A percentile compares a stretch with the other conserved stretches of the same genome.
phyloP scores from a whole-genome alignment of 2,797 vertebrate genomes.

The Sebastes elongatus region DNA sequence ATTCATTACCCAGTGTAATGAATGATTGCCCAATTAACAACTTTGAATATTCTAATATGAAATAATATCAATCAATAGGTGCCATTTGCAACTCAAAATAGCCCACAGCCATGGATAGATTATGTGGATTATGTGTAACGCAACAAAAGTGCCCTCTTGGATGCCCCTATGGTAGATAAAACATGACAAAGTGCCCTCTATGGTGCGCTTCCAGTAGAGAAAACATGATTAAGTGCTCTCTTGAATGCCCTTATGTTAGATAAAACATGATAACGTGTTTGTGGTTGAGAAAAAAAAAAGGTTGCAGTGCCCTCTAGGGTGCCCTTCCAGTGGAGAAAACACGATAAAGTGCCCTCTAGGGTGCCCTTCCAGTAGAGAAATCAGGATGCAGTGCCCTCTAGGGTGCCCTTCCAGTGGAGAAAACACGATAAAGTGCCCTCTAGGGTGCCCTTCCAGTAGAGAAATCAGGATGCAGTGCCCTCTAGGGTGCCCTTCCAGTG shows the following conservation, averaged over 20 bases:
- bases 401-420: fast-evolving
- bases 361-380: too few species aligned
- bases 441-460: fast-evolving
- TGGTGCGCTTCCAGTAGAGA: too few species aligned
- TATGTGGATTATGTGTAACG: too few species aligned
- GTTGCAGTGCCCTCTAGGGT: too few species aligned
- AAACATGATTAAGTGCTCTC: too few species aligned
- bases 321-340: fast-evolving
- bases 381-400: fast-evolving
- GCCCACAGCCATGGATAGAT: neutral
- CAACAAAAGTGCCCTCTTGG: too few species aligned
- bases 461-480: too few species aligned
- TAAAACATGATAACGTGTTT: too few species aligned
- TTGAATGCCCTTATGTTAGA: fast-evolving
- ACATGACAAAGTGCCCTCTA: neutral
- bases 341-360: too few species aligned
- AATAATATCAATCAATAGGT: neutral
- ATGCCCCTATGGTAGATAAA: neutral
- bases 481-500: fast-evolving
- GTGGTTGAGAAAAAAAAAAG: too few species aligned
- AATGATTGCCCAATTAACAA: neutral
- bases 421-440: fast-evolving
- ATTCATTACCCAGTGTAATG: neutral
- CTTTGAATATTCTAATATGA: neutral
- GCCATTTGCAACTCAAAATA: neutral